Evolutionary conservation across 2,888 invertebrate genomes (phyloP), one percentile per base, ranked within the genome.

Genomic region (Phania funesta): DNA sequence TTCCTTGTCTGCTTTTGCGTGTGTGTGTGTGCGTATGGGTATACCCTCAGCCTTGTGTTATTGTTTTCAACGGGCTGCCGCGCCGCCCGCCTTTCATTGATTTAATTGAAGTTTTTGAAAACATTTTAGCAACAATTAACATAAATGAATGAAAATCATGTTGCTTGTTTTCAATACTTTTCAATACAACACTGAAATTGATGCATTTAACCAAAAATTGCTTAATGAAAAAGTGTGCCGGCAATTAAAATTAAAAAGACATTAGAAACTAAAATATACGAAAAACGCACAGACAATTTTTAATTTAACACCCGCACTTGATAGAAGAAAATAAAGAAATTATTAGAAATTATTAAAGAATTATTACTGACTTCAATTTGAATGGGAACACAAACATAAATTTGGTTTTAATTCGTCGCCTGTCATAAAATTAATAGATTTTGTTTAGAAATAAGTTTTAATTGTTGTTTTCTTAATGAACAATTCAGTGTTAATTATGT

Each of bases 91-190:
- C n/a, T 22, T 48, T 48, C 32, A 5, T 50, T 64, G 70, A 60
- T 82, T 75, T 78, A 82, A 82, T 82, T 82, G 70, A 82, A 82
- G 74, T 78, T 78, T 75, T 82, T n/a, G 74, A 70, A 74, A 82
- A 78, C 82, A 82, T 78, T 82, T 82, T 78, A 75, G 70, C 50
- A 78, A 60, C 78, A 82, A 82, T 82, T 82, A 78, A 75, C 82
- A 75, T 82, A 75, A 82, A 78, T 82, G 78, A 75, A 82, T 70
- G 46, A 26, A 70, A 78, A 70, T 58, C 22, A 82, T 65, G 52
- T 71, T 76, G 60, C 26, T 46, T 60, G 70, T 68, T 16, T 18
- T 46, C 48, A 70, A 70, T 18, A 52, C 52, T 46, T 77, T 52
- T 52, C 52, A 68, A 62, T 41, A 52, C 16, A 35, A 54, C 64